phyloP scores from a whole-genome alignment of 2,888 invertebrate species.

The Falcaria lacertinaria region DNA sequence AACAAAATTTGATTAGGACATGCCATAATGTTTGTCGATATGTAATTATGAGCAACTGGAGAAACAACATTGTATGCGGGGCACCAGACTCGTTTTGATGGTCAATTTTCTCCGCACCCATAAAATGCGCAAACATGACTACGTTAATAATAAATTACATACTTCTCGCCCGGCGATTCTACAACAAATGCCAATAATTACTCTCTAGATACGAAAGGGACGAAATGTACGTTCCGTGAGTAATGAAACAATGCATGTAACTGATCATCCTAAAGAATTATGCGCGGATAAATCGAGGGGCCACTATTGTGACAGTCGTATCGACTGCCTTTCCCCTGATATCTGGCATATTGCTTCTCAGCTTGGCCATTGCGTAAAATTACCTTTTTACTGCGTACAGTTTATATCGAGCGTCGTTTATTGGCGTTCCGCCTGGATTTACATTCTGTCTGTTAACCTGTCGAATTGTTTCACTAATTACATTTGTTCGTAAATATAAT shows the following conservation, averaged over 20 bases:
- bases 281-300: slow-evolving; percentile 41
- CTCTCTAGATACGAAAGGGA: slow-evolving; percentile 44
- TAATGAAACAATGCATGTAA: slow-evolving; percentile 41
- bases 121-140: slow-evolving; percentile 59
- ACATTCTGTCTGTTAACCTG: slow-evolving; percentile 10
- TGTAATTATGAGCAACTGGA: slow-evolving; percentile 34
- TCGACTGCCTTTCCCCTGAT: slow-evolving; percentile 19
- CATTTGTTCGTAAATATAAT: slow-evolving; percentile 24
- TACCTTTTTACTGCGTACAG: slow-evolving; percentile 19
- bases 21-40: slow-evolving; percentile 20
- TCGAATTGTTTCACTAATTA: slow-evolving; percentile 32
- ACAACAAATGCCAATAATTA: slow-evolving; percentile 60
- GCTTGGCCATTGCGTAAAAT: slow-evolving; percentile 17
- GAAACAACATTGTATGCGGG: slow-evolving; percentile 47
- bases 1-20: slow-evolving; percentile 23
- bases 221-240: slow-evolving; percentile 23
- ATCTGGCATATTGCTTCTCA: slow-evolving; percentile 15
- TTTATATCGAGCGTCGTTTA: slow-evolving; percentile 16
- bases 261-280: slow-evolving; percentile 44
- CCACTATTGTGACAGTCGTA: slow-evolving; percentile 23
- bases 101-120: slow-evolving; percentile 54
- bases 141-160: slow-evolving; percentile 62
- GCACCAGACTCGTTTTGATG: slow-evolving; percentile 39
- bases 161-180: slow-evolving; percentile 47
- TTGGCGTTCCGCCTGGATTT: slow-evolving; percentile 14